These are phyloP conservation scores for Heteronetta atricapilla DNA, from an alignment of 2,113 vertebrate species.

Conservation along the genomic window DNA sequence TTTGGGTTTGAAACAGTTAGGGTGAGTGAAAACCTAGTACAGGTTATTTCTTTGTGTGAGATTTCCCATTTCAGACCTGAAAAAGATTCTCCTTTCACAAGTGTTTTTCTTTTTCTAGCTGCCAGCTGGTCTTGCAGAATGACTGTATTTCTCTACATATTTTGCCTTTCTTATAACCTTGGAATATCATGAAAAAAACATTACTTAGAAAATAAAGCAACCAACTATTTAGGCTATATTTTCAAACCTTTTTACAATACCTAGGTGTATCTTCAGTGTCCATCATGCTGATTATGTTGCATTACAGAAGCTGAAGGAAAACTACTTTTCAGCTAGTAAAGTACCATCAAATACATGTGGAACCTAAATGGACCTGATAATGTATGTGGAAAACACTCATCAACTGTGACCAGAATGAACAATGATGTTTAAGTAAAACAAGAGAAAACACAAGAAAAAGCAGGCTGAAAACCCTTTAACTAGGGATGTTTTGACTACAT, in stretches of 20 bases:
- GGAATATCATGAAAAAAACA: rapidly evolving
- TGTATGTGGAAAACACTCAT: background rate
- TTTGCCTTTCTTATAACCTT: background rate
- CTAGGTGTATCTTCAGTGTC: background rate
- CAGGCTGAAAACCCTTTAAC: background rate
- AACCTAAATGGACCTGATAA: background rate
- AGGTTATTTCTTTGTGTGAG: background rate
- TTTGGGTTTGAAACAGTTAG: background rate
- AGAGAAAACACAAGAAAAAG: background rate
- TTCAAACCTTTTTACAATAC: background rate
- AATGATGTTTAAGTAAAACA: background rate
- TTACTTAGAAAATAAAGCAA: background rate
- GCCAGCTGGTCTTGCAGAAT: background rate
- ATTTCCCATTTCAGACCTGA: background rate
- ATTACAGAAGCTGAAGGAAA: background rate
- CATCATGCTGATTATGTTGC: background rate
- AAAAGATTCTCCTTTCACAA: background rate
- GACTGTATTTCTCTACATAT: background rate
- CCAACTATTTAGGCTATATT: background rate
- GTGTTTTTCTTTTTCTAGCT: background rate
- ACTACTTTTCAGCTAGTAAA: background rate
- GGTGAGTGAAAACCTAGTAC: rapidly evolving
- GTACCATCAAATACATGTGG: background rate
- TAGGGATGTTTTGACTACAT: background rate
- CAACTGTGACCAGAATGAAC: background rate